phyloP scores from a whole-genome alignment of 2,888 invertebrate species.

The Pachycephus smyrnensis region DNA sequence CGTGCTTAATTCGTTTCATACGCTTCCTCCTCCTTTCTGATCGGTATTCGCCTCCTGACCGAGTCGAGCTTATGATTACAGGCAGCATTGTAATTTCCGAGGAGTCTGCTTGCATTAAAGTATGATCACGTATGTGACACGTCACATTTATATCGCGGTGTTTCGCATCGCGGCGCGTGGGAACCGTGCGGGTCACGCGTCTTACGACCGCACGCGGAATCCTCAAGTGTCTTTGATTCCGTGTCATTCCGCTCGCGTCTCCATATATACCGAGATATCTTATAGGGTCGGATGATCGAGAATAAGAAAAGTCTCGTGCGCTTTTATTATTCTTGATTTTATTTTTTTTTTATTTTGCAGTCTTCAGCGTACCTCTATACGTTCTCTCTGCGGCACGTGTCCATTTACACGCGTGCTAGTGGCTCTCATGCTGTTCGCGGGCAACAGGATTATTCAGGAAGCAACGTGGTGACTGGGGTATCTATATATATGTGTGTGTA shows the following conservation, averaged over 20 bases:
- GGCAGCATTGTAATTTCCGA: slow-evolving; percentile 47
- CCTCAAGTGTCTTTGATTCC: slow-evolving; percentile 43
- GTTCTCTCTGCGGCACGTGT: neutral
- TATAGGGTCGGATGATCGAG: neutral
- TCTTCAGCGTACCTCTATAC: neutral
- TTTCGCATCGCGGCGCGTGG: slow-evolving; percentile 60
- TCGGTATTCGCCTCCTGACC: slow-evolving; percentile 6
- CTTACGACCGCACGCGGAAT: slow-evolving; percentile 59
- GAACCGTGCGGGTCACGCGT: slow-evolving; percentile 64
- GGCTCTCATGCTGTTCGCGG: neutral
- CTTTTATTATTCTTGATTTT: neutral
- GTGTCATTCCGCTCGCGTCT: neutral
- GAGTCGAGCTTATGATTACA: slow-evolving; percentile 28
- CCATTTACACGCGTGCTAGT: neutral
- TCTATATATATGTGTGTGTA: neutral
- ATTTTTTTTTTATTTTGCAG: neutral
- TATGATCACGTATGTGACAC: slow-evolving; percentile 63
- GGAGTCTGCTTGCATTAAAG: slow-evolving; percentile 54
- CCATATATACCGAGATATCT: neutral
- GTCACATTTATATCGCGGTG: slow-evolving; percentile 54
- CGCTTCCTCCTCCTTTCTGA: neutral
- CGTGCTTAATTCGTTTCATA: neutral
- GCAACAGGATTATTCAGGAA: neutral
- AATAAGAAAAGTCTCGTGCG: neutral
- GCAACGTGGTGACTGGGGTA: neutral